phyloP scores from a whole-genome alignment of 2,888 invertebrate species.

The Erebia epiphron region DNA sequence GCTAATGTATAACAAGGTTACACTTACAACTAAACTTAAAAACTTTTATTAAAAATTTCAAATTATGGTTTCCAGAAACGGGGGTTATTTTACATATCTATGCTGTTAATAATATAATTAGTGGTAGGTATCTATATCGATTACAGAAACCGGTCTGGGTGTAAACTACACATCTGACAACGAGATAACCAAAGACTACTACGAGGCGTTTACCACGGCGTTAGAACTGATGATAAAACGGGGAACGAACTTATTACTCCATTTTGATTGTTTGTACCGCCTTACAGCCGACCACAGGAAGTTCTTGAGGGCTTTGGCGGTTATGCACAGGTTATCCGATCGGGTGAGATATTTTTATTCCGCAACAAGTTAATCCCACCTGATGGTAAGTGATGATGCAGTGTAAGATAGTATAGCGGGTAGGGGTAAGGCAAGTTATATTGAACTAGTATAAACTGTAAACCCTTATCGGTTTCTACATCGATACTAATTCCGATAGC shows the following conservation, averaged over 20 bases:
- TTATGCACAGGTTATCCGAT: background rate
- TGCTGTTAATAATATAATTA: too few species aligned
- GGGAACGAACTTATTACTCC: background rate
- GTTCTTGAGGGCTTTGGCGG: background rate
- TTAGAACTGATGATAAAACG: background rate
- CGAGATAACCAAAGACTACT: background rate
- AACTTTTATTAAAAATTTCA: too few species aligned
- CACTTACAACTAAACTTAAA: too few species aligned
- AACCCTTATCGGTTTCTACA: too few species aligned
- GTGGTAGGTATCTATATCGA: background rate
- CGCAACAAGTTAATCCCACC: background rate
- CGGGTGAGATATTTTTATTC: background rate
- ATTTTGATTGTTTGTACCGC: background rate
- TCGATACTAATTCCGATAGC: too few species aligned
- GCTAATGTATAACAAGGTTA: too few species aligned
- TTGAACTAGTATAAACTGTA: too few species aligned
- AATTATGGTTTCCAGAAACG: too few species aligned
- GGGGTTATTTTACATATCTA: too few species aligned
- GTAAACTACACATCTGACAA: background rate
- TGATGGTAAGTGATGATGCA: too few species aligned
- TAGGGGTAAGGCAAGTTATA: too few species aligned
- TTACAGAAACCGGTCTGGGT: background rate
- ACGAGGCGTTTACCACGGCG: background rate
- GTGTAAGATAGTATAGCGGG: too few species aligned
- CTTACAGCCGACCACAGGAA: background rate